Evolutionary conservation across 2,113 vertebrate species (phyloP), one percentile per base, ranked within the genome.

Genomic region (Chloropsis hardwickii): DNA sequence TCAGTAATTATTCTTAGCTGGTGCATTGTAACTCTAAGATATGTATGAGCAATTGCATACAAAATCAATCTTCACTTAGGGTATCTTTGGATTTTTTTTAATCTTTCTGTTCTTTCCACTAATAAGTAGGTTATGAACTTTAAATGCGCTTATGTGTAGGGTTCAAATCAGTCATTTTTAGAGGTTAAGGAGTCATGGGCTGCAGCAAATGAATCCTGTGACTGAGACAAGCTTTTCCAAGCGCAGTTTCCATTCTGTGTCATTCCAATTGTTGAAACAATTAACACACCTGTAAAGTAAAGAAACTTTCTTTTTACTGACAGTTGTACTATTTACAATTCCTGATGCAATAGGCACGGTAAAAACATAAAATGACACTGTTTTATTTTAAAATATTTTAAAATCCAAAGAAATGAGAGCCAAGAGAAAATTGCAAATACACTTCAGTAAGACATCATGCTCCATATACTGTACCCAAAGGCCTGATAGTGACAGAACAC

Each of bases 101-200:
- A 28, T 85, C 33, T 86, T 83, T 83, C 65, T 74, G 8, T 67
- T 83, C 69, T 54, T 90, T 47, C 40, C 25, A 45, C 15, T 88
- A 80, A 88, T 83, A 56, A 86, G 11, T 81, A 88, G 66, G 39
- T 86, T 90, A 90, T 88, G 88, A 83, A 67, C 86, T 88, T 88
- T 83, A 83, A 90, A 94, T 84, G 20, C 67, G 48, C 56, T 90
- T 90, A 86, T 1, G 1, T 86, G 24, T 47, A n/a, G 40, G 3
- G 85, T 81, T 92, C 67, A 94, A 60, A 47, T 83, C 39, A 84
- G 86, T 71, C 20, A 61, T 67, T 81, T 95, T 81, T 53, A 88
- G 82, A 92, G 79, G 64, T 67, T 91, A 94, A 93, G 31, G 27
- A 78, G 40, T 53, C 24, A 82, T 20, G 70, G 56, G 20, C 39